A percentile compares a stretch with the other conserved stretches of the same genome.
Conservation (phyloP, 2,113 vertebrate species). For the Pao palembangensis region DNA sequence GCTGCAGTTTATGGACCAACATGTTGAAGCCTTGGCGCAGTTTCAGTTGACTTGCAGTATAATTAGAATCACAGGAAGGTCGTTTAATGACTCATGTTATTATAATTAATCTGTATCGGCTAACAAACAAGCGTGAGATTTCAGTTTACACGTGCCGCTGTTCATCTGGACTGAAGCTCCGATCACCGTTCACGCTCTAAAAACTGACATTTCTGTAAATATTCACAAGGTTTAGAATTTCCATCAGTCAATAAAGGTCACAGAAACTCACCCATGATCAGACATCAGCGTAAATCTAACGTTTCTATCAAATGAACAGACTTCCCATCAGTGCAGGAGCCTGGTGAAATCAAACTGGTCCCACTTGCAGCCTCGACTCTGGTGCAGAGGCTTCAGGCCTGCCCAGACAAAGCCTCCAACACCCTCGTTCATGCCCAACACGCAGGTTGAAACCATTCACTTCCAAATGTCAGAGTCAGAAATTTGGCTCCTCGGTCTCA, state of each 20-base stretch:
- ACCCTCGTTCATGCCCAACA: background rate
- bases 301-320: too few species aligned
- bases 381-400: constrained; percentile 22
- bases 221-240: too few species aligned
- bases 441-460: background rate
- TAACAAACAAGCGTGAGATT: background rate
- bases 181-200: background rate
- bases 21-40: constrained; percentile 19
- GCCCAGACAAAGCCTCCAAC: constrained; percentile 34
- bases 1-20: constrained; percentile 15
- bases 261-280: too few species aligned
- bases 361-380: constrained; percentile 23
- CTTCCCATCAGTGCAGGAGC: too few species aligned
- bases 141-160: too few species aligned
- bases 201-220: too few species aligned
- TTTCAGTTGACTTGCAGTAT: constrained; percentile 22
- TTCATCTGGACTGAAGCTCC: background rate
- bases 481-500: too few species aligned
- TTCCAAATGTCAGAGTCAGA: too few species aligned
- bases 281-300: too few species aligned
- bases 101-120: constrained; percentile 9
- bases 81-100: background rate
- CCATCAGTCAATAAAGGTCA: too few species aligned
- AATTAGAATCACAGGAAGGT: constrained; percentile 19
- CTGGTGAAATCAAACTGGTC: constrained; percentile 14